Conservation (phyloP, 2,113 vertebrate species). For the Solea senegalensis region DNA sequence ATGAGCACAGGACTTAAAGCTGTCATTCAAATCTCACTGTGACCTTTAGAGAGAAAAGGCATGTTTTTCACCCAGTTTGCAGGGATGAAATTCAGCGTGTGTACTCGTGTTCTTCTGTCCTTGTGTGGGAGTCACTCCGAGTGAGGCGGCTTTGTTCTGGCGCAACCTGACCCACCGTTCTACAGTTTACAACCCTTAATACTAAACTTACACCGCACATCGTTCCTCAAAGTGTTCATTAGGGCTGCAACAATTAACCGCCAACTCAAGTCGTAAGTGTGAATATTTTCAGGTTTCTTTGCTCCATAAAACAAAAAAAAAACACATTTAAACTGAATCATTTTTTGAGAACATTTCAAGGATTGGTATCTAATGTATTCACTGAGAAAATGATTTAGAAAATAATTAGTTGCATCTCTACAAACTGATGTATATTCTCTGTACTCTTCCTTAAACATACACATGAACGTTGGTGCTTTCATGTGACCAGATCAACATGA, state of each 20-base stretch:
- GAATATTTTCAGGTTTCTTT: no score
- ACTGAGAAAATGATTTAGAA: no score
- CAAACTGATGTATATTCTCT: no score
- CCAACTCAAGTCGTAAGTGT: no score
- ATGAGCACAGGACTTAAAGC: constrained; percentile 92
- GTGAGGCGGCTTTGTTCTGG: not conserved
- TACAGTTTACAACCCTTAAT: constrained; percentile 10
- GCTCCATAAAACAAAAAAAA: not conserved
- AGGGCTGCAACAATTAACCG: no score
- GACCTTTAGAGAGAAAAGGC: constrained; percentile 90
- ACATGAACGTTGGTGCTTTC: no score
- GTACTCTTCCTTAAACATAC: no score
- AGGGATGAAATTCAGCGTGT: constrained; percentile 35
- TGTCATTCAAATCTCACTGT: constrained; percentile 93
- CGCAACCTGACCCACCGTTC: constrained; percentile 18
- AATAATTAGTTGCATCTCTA: no score
- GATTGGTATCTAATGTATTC: no score
- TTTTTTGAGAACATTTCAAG: no score
- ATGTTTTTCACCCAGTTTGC: constrained; percentile 78
- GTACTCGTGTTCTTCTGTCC: constrained; percentile 53
- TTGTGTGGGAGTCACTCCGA: constrained; percentile 20
- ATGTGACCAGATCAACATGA: no score
- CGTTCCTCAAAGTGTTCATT: no score
- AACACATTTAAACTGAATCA: not conserved
- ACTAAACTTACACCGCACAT: not conserved